Conservation (phyloP, 2,113 vertebrate genomes). For the Diadophis punctatus region DNA sequence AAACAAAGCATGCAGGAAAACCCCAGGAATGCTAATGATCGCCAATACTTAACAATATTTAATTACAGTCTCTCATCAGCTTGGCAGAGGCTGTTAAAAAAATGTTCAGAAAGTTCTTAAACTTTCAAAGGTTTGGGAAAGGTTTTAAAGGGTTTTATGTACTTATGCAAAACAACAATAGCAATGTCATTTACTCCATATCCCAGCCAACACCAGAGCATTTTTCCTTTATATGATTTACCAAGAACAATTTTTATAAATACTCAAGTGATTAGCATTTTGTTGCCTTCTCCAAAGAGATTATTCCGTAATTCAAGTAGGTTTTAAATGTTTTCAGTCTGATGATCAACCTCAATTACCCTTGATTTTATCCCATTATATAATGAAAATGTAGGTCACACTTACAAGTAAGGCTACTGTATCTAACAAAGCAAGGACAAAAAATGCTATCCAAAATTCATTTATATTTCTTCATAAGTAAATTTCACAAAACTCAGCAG, state of each 20-base stretch:
- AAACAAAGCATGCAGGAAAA: slow-evolving; percentile 60
- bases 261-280: slow-evolving; percentile 50
- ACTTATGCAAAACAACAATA: slow-evolving; percentile 38
- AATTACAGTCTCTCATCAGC: slow-evolving; percentile 52
- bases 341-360: slow-evolving; percentile 55
- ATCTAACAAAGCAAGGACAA: slow-evolving; percentile 20
- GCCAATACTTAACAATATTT: slow-evolving; percentile 48
- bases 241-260: slow-evolving; percentile 52
- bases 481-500: background rate
- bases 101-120: slow-evolving; percentile 46
- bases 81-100: slow-evolving; percentile 42
- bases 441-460: background rate
- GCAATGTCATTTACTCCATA: slow-evolving; percentile 32
- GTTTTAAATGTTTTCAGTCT: slow-evolving; percentile 38
- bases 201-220: slow-evolving; percentile 35
- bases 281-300: slow-evolving; percentile 31
- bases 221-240: slow-evolving; percentile 46
- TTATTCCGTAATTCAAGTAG: slow-evolving; percentile 45
- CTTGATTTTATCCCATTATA: slow-evolving; percentile 64
- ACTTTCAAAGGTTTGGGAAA: slow-evolving; percentile 19
- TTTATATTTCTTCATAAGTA: background rate
- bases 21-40: slow-evolving; percentile 60
- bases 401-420: slow-evolving; percentile 20
- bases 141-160: slow-evolving; percentile 48
- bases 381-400: slow-evolving; percentile 46